Conservation (phyloP, 30 jellyfish, hydroid and myxozoan genomes). For the Turritopsis rubra region DNA sequence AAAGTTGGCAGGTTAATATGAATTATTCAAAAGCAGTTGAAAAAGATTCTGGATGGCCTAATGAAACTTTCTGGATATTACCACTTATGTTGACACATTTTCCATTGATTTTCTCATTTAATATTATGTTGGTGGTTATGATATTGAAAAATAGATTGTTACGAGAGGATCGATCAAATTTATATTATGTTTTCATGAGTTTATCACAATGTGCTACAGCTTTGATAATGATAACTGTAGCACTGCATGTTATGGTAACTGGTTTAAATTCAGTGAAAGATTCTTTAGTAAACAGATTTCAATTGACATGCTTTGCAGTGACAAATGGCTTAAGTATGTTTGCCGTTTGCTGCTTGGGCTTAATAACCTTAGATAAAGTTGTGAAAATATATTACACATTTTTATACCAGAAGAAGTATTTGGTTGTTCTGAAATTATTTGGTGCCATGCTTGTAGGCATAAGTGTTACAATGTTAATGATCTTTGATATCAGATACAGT, state of each 20-base stretch:
- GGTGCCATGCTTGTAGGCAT: neutral
- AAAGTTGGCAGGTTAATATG: no score
- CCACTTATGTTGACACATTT: neutral
- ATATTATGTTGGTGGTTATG: neutral
- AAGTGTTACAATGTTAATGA: neutral
- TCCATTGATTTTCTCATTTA: neutral
- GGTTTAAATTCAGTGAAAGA: neutral
- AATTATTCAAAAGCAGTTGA: no score
- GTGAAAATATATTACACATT: neutral
- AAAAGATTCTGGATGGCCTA: neutral
- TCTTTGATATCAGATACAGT: neutral
- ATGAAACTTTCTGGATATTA: neutral
- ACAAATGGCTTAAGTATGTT: neutral
- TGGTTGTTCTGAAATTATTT: neutral
- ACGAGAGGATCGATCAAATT: neutral
- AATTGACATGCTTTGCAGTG: neutral
- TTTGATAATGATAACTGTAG: neutral
- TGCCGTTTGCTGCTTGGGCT: neutral
- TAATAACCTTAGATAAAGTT: neutral
- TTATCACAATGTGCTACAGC: neutral
- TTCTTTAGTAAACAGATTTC: neutral
- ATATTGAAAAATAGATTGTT: neutral
- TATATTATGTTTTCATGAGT: neutral
- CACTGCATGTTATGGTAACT: neutral
- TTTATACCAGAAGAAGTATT: neutral